Conservation (phyloP, 2,888 invertebrate species). For the Microchrysa polita region DNA sequence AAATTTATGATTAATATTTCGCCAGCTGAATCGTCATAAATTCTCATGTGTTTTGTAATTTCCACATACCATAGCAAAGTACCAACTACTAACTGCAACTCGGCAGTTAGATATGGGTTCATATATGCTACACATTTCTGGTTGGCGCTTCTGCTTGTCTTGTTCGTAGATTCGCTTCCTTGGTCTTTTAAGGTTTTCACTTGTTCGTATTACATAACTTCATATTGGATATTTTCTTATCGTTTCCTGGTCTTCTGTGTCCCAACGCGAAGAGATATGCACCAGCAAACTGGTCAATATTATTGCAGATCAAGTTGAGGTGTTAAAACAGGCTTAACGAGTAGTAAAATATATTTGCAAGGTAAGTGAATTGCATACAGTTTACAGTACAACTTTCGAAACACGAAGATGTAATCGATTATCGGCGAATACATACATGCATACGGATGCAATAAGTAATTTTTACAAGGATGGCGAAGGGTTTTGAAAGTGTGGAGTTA, state of each 20-base stretch:
- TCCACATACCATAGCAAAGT: no score
- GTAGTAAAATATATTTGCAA: neutral
- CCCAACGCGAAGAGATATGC: neutral
- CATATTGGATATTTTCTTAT: neutral
- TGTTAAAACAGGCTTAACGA: neutral
- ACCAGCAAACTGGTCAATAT: neutral
- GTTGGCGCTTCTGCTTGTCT: neutral
- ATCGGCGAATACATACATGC: neutral
- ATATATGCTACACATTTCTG: no score
- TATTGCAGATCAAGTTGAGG: neutral
- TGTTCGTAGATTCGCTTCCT: neutral
- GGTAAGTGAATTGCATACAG: neutral
- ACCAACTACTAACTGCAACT: no score
- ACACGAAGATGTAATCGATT: neutral
- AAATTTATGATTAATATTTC: no score
- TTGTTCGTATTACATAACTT: slow-evolving; percentile 3
- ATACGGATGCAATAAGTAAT: neutral
- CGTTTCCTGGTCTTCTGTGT: slow-evolving; percentile 18
- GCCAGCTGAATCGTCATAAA: no score
- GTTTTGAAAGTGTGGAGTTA: no score
- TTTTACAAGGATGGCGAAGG: no score
- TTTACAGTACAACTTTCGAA: neutral
- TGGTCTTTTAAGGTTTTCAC: neutral
- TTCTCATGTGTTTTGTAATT: no score
- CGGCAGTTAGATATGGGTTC: no score